phyloP scores from a whole-genome alignment of 1,140 invertebrate species.

The Cylas formicarius region DNA sequence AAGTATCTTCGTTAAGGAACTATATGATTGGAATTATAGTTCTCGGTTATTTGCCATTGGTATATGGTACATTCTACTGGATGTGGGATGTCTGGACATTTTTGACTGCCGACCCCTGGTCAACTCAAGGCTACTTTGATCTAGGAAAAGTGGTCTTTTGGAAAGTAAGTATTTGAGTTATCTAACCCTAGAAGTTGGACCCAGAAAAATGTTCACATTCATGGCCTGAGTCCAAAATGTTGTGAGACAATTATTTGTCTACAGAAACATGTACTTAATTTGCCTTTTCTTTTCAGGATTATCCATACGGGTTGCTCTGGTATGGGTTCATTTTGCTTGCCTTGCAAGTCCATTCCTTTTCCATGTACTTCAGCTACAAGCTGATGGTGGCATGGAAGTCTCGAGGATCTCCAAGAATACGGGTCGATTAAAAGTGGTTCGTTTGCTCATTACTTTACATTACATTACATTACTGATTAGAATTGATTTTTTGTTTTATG shows the following conservation, averaged over 20 bases:
- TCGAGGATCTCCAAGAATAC: slow-evolving; percentile 49
- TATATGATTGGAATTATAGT: slow-evolving; percentile 75
- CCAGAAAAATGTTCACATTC: slow-evolving; percentile 8
- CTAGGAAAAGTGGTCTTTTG: slow-evolving; percentile 3
- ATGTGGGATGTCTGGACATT: slow-evolving; percentile 79
- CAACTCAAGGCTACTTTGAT: slow-evolving; percentile 33
- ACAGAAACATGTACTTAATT: slow-evolving; percentile 4
- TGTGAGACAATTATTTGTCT: neutral
- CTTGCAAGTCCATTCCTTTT: slow-evolving; percentile 86
- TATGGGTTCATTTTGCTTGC: slow-evolving; percentile 85
- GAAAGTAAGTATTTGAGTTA: slow-evolving; percentile 10
- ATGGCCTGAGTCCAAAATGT: neutral
- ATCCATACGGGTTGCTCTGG: slow-evolving; percentile 89
- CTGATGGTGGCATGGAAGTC: slow-evolving; percentile 81
- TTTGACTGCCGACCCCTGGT: slow-evolving; percentile 59
- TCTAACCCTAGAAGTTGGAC: slow-evolving; percentile 1
- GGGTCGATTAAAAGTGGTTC: slow-evolving; percentile 48
- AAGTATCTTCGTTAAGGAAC: slow-evolving; percentile 65
- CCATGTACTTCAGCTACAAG: slow-evolving; percentile 82
- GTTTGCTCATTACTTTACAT: no score
- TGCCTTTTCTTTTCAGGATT: slow-evolving; percentile 57
- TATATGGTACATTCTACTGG: slow-evolving; percentile 76
- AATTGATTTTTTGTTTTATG: no score
- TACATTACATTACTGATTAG: no score
- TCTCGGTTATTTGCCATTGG: slow-evolving; percentile 72